Conservation (phyloP, 2,888 invertebrate genomes). For the Priocnemis perturbator region DNA sequence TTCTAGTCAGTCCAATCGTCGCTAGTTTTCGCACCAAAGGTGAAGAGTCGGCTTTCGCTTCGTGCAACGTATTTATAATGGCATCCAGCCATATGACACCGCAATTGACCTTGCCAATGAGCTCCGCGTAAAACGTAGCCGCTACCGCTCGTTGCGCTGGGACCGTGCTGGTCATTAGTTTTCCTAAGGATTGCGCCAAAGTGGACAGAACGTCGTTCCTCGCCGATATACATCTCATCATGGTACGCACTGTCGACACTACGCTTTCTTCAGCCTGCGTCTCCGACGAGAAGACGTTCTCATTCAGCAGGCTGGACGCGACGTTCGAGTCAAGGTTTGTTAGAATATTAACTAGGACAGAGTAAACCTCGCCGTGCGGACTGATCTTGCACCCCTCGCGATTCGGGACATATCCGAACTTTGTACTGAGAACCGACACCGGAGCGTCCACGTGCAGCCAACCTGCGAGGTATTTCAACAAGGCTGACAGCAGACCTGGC, state of each 20-base stretch:
- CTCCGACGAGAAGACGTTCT: constrained; percentile 56
- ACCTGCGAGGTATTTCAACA: constrained; percentile 66
- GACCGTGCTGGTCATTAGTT: constrained; percentile 61
- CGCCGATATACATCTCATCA: constrained; percentile 57
- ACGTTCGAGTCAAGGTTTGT: constrained; percentile 56
- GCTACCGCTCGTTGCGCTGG: constrained; percentile 66
- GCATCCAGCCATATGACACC: constrained; percentile 66
- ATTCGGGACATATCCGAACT: constrained; percentile 69
- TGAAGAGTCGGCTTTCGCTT: constrained; percentile 67
- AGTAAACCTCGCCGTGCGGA: constrained; percentile 64
- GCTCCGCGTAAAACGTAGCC: constrained; percentile 63
- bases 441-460: constrained; percentile 70
- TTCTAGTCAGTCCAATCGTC: constrained; percentile 64
- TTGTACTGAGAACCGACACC: constrained; percentile 61
- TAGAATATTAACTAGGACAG: constrained; percentile 61
- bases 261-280: constrained; percentile 62
- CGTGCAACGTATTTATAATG: constrained; percentile 65
- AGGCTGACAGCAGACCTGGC: constrained; percentile 54
- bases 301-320: constrained; percentile 57
- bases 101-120: constrained; percentile 62
- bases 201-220: constrained; percentile 49
- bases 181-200: constrained; percentile 59
- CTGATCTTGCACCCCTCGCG: constrained; percentile 65
- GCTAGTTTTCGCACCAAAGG: constrained; percentile 66
- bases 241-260: constrained; percentile 59